Evolutionary conservation across 1,140 invertebrate genomes (phyloP), one percentile per base, ranked within the genome.

Genomic region (Lordiphosa stackelbergi): DNA sequence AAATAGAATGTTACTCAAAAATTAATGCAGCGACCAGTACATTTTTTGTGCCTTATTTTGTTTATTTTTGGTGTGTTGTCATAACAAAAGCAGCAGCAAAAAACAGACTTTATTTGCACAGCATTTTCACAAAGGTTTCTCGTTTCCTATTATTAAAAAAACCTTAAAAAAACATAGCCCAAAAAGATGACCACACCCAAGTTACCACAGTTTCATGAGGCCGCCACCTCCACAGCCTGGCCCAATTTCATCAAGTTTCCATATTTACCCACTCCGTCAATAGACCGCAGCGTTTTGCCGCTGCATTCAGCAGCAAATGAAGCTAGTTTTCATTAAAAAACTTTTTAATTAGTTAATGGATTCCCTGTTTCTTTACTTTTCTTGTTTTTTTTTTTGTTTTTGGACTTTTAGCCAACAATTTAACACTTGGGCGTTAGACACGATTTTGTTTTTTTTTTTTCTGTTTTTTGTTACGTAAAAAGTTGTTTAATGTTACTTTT

Each of bases 291-390:
- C 63, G 51, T 65, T 61, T 56, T 66, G 63, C 52, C 45, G 41
- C 8, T 66, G 53, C 55, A 68, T 68, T 68, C 65, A 68, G 19
- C 16, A 51, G 46, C 43, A 68, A 68, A 59, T 53, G 41, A 53
- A 53, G 54, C 64, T 69, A 69, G 51, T 56, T 69, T 70, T 69
- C 52, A 70, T 69, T 57, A 63, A 53, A 49, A 68, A 68, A 63
- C 58, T 69, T 69, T 70, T 63, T 70, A 70, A 70, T 70, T 70
- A 69, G 66, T 70, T 56, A 70, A 70, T 70, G 66, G 66, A 70
- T 63, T 62, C 36, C 28, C 43, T 46, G 28, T 34, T 12, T 8
- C 42, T 45, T 53, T 61, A 19, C 9, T 36, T 34, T 47, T 59
- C 48, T 38, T 10, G 35, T 16, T 49, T 16, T 16, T 19, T 19